Evolutionary conservation across 2,113 vertebrate genomes (phyloP).

Genomic region (Taurulus bubalis): DNA sequence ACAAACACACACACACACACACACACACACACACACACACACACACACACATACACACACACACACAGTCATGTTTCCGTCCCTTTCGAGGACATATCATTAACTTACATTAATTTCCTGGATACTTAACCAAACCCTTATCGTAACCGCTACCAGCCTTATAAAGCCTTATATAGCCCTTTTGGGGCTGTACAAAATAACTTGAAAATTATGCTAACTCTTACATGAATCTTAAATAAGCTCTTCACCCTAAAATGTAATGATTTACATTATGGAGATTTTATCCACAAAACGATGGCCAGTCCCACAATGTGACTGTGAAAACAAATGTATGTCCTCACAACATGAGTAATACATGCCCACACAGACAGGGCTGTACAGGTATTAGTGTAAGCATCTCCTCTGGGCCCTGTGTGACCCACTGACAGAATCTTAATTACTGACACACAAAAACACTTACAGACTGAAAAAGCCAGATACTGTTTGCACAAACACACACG

Average conservation of each 20-base stretch:
- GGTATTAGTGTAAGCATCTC: conserved; percentile 38
- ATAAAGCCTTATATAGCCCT: too few relatives aligned
- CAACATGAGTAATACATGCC: neutral
- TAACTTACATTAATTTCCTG: neutral
- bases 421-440: conserved; percentile 66
- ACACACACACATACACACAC: conserved; percentile 21
- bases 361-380: neutral
- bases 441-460: conserved; percentile 69
- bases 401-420: conserved; percentile 47
- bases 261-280: too few relatives aligned
- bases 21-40: neutral
- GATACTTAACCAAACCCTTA: neutral
- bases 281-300: too few relatives aligned
- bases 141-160: neutral
- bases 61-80: neutral
- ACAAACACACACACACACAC: conserved; percentile 28
- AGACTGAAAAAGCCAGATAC: conserved; percentile 25
- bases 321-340: neutral
- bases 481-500: conserved; percentile 1
- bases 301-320: neutral
- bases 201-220: neutral
- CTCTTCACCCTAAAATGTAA: too few relatives aligned
- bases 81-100: neutral
- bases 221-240: neutral
- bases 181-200: too few relatives aligned